Base-by-base conservation (phyloP, 2,888 invertebrate species). In the Drosophila crucigera region DNA sequence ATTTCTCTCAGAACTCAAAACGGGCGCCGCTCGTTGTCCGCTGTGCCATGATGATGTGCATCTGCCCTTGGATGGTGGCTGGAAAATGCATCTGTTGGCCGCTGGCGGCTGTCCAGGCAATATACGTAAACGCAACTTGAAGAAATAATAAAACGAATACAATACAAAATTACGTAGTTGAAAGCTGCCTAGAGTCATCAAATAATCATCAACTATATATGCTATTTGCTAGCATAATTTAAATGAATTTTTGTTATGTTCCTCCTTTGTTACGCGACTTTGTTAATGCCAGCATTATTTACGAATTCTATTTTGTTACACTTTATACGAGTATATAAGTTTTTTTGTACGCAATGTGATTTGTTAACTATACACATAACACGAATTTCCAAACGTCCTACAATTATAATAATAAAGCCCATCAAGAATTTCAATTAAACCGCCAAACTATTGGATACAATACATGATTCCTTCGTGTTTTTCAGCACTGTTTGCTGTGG, bases 41-140 rank as follows among this genome's bases (percentile, higher is more conserved):
- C 95, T 98, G 73, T 98, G 98, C 91, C 96, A 97, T 86, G 95
- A 95, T 74, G 96, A 97, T 92, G 95, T 98, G 3, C 94, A 95
- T 78, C 94, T 95, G 9, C 95, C 96, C 22, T 97, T 97, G 90
- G 95, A 96, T 61, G 97, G 96, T 25, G 93, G 93, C 11, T 98
- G 98, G 98, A 96, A 96, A 91, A 94, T 96, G 58, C 97, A 97
- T 91, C 94, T 97, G 33, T 76, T 92, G 2, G 92, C 91, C 60
- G 71, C 91, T 7, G 91, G 91, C 33, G 93, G 94, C 6, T 94
- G 94, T 81, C 93, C 93, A 84, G 93, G 94, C 76, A 92, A 93
- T 95, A 94, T 90, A 58, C 89, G 87, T 61, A 86, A 89, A 77
- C 77, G 78, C 68, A 91, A 78, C 67, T 72, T 74, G 37, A 91